Evolutionary conservation across 2,797 vertebrate species (phyloP), one percentile per base, ranked within the genome.

Genomic region (Enteromius treurensis): DNA sequence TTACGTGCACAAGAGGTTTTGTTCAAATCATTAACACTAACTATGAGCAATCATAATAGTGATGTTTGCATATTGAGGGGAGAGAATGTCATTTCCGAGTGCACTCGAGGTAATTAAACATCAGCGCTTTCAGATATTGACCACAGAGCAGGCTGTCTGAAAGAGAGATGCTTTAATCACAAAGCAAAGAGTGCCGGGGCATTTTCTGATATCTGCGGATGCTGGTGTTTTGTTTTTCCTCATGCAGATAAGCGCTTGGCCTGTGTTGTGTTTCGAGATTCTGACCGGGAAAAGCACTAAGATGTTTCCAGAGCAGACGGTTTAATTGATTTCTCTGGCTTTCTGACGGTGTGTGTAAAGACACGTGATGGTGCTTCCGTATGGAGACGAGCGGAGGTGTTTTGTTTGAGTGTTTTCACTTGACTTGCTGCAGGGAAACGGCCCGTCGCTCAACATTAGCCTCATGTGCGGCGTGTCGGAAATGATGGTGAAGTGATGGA

Each of bases 401-500:
- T 26, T 53, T 53, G 64, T 79, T 23, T 51, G 64, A 32, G 78
- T 45, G 17, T n/a, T 73, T 80, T 80, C 51, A 58, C 65, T 80
- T 32, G 26, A n/a, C 65, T 26, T 45, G 17, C 68, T 17, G 23
- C 34, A 68, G 53, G 68, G 69, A 34, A 71, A 6, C 10, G 2
- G 19, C 11, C 68, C 34, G 53, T 81, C 79, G 19, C 68, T 81
- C 79, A 73, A 34, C 11, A 81, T 80, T 62, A 80, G 53, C 40
- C 79, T 80, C 51, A 17, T 80, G 79, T 60, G 34, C 34, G 2
- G 34, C 10, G 34, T 80, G 68, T 71, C 37, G 17, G 67, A 80
- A 60, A 21, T 5, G 11, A 5, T 23, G 34, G 7, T 26, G 53
- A 40, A 58, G 34, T 47, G 79, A 71, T 80, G 67, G 68, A 47